These are phyloP conservation scores for Podotricha telesiphe DNA, from an alignment of 2,888 invertebrate species.

Conservation along the genomic window DNA sequence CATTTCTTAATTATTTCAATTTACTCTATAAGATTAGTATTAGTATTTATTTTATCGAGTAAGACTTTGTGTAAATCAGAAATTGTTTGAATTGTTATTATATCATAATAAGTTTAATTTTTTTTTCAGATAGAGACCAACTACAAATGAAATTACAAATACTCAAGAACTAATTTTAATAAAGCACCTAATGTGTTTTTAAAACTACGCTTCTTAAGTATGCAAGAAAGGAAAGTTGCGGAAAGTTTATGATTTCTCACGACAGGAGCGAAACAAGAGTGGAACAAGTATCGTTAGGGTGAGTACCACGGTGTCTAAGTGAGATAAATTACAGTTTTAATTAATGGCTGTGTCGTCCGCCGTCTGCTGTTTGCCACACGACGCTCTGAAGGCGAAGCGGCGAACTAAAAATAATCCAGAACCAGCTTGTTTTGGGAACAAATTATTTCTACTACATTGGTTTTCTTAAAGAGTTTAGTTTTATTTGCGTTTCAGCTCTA, in stretches of 20 bases:
- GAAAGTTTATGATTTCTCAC: constrained; percentile 31
- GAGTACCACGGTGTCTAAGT: constrained; percentile 40
- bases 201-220: constrained; percentile 13
- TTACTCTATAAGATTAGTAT: too few relatives aligned
- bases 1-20: too few relatives aligned
- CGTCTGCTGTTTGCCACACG: constrained; percentile 17
- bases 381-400: constrained; percentile 25
- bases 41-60: too few relatives aligned
- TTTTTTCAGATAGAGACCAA: neutral
- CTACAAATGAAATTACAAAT: neutral
- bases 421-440: constrained; percentile 34
- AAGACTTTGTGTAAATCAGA: too few relatives aligned
- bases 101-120: too few relatives aligned
- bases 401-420: constrained; percentile 17
- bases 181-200: neutral
- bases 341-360: constrained; percentile 41
- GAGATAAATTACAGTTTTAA: constrained; percentile 47
- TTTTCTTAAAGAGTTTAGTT: constrained; percentile 2
- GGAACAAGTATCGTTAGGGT: constrained; percentile 41
- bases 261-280: constrained; percentile 35
- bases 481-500: neutral
- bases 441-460: constrained; percentile 30
- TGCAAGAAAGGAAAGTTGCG: constrained; percentile 19
- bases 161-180: neutral
- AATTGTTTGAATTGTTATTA: too few relatives aligned